A percentile compares a stretch with the other conserved stretches of the same genome.
Evolutionary conservation across 1,140 invertebrate genomes (phyloP).

Genomic region (Aethina tumida): DNA sequence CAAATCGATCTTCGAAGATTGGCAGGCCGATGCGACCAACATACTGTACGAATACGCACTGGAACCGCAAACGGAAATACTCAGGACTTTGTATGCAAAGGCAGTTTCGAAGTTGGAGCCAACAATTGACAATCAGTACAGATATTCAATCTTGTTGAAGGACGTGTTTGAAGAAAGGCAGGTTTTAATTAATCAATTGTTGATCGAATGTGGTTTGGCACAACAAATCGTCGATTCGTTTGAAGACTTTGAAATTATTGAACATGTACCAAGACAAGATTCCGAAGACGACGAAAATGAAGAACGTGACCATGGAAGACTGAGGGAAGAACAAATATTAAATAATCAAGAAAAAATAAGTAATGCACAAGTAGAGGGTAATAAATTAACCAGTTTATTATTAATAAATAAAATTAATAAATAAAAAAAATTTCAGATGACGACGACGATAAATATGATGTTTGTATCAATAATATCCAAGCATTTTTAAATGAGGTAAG

Average conservation of each 20-base stretch:
- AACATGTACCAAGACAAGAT: conserved; percentile 10
- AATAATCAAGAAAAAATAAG: no score
- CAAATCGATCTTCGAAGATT: conserved; percentile 14
- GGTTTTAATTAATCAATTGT: conserved; percentile 19
- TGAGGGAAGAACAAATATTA: no score
- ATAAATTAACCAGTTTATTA: no score
- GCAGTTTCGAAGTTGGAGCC: conserved; percentile 5
- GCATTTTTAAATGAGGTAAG: conserved; percentile 8
- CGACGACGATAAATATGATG: conserved; percentile 9
- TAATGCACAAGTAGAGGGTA: no score
- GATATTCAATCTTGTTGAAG: conserved; percentile 22
- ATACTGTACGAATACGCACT: conserved; percentile 22
- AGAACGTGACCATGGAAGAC: no score
- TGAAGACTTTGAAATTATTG: conserved; percentile 22
- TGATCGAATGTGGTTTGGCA: conserved; percentile 27
- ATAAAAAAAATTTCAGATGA: no score
- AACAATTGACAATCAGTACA: conserved; percentile 11
- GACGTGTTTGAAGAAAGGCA: conserved; percentile 20
- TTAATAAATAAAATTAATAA: no score
- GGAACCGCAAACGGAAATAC: conserved; percentile 19
- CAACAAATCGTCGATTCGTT: conserved; percentile 11
- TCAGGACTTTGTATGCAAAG: conserved; percentile 18
- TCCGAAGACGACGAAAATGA: conserved; percentile 3
- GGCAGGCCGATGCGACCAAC: conserved; percentile 21
- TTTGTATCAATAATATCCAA: conserved; percentile 4